phyloP scores from a whole-genome alignment of 2,113 vertebrate genomes.

The Ctenomys sociabilis region DNA sequence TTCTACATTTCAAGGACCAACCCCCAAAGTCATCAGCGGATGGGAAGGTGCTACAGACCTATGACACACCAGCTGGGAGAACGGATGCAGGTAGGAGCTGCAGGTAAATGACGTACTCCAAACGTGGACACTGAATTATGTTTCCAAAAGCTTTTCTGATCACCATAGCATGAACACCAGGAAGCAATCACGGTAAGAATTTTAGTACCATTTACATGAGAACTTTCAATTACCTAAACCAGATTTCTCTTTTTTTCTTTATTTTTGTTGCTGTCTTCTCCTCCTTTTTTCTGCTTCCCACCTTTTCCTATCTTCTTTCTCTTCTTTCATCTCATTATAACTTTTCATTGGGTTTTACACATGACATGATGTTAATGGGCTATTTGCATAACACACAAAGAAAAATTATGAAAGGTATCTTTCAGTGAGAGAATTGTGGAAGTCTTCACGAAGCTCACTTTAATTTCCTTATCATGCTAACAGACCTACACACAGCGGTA shows the following conservation, averaged over 20 bases:
- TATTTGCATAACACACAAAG: not conserved
- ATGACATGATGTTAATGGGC: not conserved
- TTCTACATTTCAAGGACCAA: not conserved
- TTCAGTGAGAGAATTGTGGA: not conserved
- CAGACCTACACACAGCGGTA: not conserved
- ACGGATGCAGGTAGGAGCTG: not conserved
- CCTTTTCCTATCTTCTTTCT: not conserved
- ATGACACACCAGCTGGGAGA: not conserved
- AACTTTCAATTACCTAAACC: not conserved
- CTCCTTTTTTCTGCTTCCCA: not conserved
- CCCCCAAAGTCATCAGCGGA: not conserved
- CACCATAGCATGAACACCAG: not conserved
- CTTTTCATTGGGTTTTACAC: slow-evolving; percentile 10
- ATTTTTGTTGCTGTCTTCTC: not conserved
- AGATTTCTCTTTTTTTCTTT: not conserved
- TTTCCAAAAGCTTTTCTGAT: not conserved
- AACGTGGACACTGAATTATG: not conserved
- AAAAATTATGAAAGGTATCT: not conserved
- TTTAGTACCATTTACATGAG: not conserved
- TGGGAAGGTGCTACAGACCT: not conserved
- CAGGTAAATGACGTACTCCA: not conserved
- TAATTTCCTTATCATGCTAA: not conserved
- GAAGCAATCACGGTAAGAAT: not conserved
- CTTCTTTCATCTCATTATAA: not conserved
- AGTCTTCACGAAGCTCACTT: not conserved